Base-by-base conservation (phyloP, 2,888 invertebrate genomes). In the Calephelis perditalis region DNA sequence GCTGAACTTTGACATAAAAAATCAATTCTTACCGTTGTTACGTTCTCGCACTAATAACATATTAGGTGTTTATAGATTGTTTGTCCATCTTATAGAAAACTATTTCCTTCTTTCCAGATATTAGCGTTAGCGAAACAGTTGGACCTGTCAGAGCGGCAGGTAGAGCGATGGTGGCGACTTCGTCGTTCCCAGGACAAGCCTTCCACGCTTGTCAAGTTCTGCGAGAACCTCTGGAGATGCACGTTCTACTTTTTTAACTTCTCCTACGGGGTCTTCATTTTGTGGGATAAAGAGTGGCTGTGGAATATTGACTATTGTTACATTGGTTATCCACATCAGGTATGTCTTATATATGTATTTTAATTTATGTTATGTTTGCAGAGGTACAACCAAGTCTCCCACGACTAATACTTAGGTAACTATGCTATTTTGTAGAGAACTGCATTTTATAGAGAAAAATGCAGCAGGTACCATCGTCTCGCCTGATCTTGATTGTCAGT, bases 231-330 rank as follows among this genome's bases (percentile, higher is more conserved):
- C 82, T 98, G 98, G 98, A 92, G 97, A 73, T 96, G 96, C 82
- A 87, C 95, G 61, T 98, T 97, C 89, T 98, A 98, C 79, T 83
- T 94, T 6, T 94, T 92, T 79, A 96, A 96, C 73, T 98, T 98
- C 82, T 80, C 93, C 45, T 97, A 95, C 86, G 98, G 98, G 15
- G 73, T 97, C 45, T 92, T 93, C 73, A 92, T 95, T 63, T 89
- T 98, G 49, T 98, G 97, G 97, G 95, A 97, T 83, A 99, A 98
- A 86, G 93, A 95, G 60, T 99, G 98, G 98, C 92, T 98, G 69
- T 98, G 97, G 97, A 94, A 98, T 77, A 97, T 98, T 65, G 96
- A 95, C 70, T 91, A 96, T 76, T 98, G 98, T 78, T 99, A 98
- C 93, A 81, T 92, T 63, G 94, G 93, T 40, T 96, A 95, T 78